These are phyloP conservation scores for Acromyrmex charruanus DNA, from an alignment of 1,140 invertebrate species.

Conservation along the genomic window DNA sequence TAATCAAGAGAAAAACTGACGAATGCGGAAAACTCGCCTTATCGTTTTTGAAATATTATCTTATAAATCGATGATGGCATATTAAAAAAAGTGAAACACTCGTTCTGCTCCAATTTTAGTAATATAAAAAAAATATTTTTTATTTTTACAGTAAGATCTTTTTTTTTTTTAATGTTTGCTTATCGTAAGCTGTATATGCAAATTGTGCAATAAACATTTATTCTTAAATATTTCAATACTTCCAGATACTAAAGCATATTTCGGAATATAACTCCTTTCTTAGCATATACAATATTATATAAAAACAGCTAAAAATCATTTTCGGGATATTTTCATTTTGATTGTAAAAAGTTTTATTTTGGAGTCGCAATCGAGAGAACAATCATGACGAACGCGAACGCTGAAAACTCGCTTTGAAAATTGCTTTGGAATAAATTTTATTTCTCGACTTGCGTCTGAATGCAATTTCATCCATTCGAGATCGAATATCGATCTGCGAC, in stretches of 20 bases:
- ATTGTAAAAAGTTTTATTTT: background rate
- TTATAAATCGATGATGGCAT: background rate
- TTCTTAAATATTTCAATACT: background rate
- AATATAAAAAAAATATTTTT: background rate
- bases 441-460: background rate
- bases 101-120: background rate
- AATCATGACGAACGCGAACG: background rate
- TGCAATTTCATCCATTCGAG: background rate
- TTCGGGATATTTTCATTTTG: background rate
- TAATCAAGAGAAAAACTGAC: too few species aligned
- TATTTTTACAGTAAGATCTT: background rate
- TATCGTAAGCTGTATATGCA: background rate
- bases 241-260: too few species aligned
- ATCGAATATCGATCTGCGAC: conserved; percentile 13
- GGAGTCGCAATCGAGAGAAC: background rate
- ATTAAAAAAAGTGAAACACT: conserved; percentile 6
- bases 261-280: background rate
- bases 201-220: background rate
- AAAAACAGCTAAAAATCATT: background rate
- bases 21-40: too few species aligned
- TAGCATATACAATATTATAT: too few species aligned
- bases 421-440: conserved; percentile 7
- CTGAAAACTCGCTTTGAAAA: background rate
- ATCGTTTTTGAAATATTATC: background rate
- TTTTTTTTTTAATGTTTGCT: background rate